phyloP scores from a whole-genome alignment of 2,888 invertebrate species.

The Drosophila monieri region DNA sequence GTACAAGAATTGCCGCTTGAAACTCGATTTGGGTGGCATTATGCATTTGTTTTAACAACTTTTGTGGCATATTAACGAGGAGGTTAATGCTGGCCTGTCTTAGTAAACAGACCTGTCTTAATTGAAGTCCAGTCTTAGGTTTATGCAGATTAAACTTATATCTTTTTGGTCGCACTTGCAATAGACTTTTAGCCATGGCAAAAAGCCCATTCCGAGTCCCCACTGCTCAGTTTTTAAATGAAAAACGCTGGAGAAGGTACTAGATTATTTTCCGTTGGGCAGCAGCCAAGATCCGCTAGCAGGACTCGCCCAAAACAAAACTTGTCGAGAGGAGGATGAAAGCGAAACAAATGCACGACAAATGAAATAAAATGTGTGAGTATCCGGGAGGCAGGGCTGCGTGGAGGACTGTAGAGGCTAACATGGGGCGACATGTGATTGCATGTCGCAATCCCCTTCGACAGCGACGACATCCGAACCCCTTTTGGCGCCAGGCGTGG shows the following conservation, averaged over 20 bases:
- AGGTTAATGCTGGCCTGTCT: too few species aligned
- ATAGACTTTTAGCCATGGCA: slow-evolving; percentile 58
- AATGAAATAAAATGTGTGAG: slow-evolving; percentile 65
- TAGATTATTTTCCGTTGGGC: slow-evolving; percentile 44
- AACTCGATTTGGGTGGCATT: too few species aligned
- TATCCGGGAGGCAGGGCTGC: neutral
- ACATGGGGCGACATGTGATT: slow-evolving; percentile 48
- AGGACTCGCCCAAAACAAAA: slow-evolving; percentile 21
- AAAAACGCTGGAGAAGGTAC: slow-evolving; percentile 52
- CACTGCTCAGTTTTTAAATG: slow-evolving; percentile 50
- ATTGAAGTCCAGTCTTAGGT: too few species aligned
- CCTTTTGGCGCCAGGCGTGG: slow-evolving; percentile 41
- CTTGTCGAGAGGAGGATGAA: slow-evolving; percentile 3
- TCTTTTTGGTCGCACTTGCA: slow-evolving; percentile 62
- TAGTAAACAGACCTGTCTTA: too few species aligned
- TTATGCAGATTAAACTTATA: slow-evolving; percentile 37
- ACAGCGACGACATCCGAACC: neutral
- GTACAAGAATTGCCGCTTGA: too few species aligned
- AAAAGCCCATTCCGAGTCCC: slow-evolving; percentile 10
- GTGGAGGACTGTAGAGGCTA: neutral
- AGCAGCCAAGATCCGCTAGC: slow-evolving; percentile 55
- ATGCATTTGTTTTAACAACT: too few species aligned
- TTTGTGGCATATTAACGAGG: too few species aligned
- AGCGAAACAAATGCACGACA: slow-evolving; percentile 69
- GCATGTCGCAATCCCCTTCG: slow-evolving; percentile 63